These are phyloP conservation scores for Latrodectus geometricus DNA, from an alignment of 1,140 invertebrate species.

Conservation along the genomic window DNA sequence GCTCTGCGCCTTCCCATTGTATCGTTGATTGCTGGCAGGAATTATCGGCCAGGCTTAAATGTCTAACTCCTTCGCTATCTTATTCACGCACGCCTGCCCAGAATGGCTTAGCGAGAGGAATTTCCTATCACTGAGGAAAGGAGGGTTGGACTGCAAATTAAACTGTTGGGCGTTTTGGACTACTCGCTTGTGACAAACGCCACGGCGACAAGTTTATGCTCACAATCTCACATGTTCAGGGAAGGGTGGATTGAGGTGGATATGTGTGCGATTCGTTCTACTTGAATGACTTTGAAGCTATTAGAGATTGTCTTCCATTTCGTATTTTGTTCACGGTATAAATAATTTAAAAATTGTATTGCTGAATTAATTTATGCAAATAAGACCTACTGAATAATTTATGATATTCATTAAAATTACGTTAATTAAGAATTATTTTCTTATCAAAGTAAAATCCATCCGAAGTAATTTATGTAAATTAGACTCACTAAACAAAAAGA, in stretches of 20 bases:
- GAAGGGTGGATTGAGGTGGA: not conserved
- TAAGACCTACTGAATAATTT: too few relatives aligned
- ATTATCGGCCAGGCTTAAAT: constrained; percentile 54
- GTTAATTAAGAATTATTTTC: too few relatives aligned
- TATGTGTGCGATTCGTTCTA: too few relatives aligned
- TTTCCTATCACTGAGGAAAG: constrained; percentile 4
- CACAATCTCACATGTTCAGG: not conserved
- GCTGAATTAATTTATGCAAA: too few relatives aligned
- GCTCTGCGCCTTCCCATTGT: constrained; percentile 18
- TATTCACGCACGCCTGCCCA: constrained; percentile 50
- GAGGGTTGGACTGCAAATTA: constrained; percentile 43
- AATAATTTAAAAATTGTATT: too few relatives aligned
- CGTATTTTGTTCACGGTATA: too few relatives aligned
- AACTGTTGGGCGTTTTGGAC: constrained; percentile 31
- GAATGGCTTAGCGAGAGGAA: constrained; percentile 24
- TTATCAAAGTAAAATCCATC: too few relatives aligned
- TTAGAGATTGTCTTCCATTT: too few relatives aligned
- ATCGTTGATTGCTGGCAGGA: constrained; percentile 49
- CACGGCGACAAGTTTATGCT: not conserved
- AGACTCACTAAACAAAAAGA: too few relatives aligned
- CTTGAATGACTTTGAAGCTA: too few relatives aligned
- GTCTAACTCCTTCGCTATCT: constrained; percentile 56
- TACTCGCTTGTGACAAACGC: not conserved
- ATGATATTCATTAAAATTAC: too few relatives aligned
- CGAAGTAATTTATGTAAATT: too few relatives aligned